phyloP scores from a whole-genome alignment of 1,140 invertebrate species.

The Pseudomyrmex flavicornis region DNA sequence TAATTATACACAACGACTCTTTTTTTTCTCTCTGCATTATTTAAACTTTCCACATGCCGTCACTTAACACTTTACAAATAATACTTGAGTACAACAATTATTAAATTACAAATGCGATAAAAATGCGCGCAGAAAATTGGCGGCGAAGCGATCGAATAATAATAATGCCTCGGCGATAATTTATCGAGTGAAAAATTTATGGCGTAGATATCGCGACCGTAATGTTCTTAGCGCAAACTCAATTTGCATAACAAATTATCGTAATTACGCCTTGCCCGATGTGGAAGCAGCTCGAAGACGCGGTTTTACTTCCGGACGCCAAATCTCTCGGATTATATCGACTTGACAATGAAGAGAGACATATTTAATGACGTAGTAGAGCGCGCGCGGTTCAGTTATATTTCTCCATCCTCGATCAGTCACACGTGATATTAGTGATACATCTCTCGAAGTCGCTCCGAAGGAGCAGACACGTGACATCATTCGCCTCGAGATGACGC shows the following conservation, averaged over 20 bases:
- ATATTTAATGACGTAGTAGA: constrained; percentile 44
- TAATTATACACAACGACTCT: too few relatives aligned
- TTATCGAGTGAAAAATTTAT: background rate
- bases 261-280: constrained; percentile 14
- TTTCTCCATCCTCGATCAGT: constrained; percentile 56
- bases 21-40: too few relatives aligned
- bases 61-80: background rate
- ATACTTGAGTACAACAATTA: background rate
- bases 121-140: background rate
- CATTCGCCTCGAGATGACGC: constrained; percentile 40
- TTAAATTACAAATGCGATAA: background rate
- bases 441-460: constrained; percentile 20
- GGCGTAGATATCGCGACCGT: background rate
- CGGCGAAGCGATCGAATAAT: background rate
- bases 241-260: constrained; percentile 42
- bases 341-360: constrained; percentile 40
- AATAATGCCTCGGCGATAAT: background rate
- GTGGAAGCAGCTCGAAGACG: constrained; percentile 15
- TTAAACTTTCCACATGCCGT: too few relatives aligned
- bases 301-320: constrained; percentile 46
- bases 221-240: background rate
- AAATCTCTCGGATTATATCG: constrained; percentile 37
- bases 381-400: constrained; percentile 43
- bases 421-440: constrained; percentile 45
- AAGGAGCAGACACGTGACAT: constrained; percentile 51